Base-by-base conservation (phyloP, 2,888 invertebrate species). In the Mantis religiosa region DNA sequence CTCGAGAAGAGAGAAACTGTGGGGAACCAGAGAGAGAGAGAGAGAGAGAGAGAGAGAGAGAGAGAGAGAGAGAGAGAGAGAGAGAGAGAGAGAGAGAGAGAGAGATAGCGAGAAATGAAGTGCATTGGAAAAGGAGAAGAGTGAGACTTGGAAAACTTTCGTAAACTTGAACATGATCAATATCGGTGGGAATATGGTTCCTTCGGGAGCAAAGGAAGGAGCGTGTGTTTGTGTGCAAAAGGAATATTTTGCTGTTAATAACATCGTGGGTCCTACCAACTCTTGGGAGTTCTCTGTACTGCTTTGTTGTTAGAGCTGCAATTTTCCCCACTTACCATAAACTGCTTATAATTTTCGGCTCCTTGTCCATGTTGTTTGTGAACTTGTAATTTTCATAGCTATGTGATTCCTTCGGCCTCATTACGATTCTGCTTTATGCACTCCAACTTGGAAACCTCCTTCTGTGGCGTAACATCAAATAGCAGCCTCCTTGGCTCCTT, bases 81-180 rank as follows among this genome's bases (percentile, higher is more conserved):
- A 71, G 41, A 41, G 41, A 41, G 9, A 12, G 41, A 0, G 54
- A 71, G 54, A 71, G 41, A 41, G 41, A n/a, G n/a, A n/a, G n/a
- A n/a, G 41, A 41, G 41, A 41, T 41, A 12, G 41, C 1, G 54
- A 71, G 54, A 71, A 20, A 71, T 71, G 25, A 25, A 71, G 54
- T 71, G 54, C 54, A 71, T 71, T 71, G 54, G 54, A 71, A 71
- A 71, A 71, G 54, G 54, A 25, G 34, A 25, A 54, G 84, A 34
- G 9, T 9, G 84, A n/a, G 28, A 71, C 27, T 54, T 71, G 15
- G 54, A 85, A 28, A 85, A 85, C 28, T 71, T 85, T 85, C 27
- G 27, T 20, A 27, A 85, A 85, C 71, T 85, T 88, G 27, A 28
- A 30, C 81, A 89, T 89, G 71, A 89, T 89, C 89, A 87, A 87